Conservation (phyloP, 2,888 invertebrate species). For the Cephalotes varians region DNA sequence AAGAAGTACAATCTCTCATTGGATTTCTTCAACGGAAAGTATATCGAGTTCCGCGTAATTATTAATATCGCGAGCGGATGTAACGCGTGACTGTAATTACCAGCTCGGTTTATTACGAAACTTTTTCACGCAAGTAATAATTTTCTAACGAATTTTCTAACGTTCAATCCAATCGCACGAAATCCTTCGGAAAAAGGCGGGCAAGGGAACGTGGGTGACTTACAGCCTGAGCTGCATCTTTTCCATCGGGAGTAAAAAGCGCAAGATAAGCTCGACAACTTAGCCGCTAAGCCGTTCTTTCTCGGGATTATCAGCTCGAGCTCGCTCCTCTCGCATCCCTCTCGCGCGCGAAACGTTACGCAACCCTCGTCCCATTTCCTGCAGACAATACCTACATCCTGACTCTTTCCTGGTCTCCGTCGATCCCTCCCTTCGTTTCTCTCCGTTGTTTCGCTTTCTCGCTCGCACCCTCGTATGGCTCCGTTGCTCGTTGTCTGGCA, state of each 20-base stretch:
- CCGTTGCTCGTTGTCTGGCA: conserved; percentile 62
- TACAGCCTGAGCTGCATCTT: conserved; percentile 52
- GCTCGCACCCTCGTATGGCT: conserved; percentile 13
- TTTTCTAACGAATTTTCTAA: conserved; percentile 27
- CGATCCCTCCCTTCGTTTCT: conserved; percentile 59
- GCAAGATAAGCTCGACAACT: conserved; percentile 74
- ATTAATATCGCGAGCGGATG: conserved; percentile 42
- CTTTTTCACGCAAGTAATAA: conserved; percentile 24
- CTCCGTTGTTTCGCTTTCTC: conserved; percentile 20
- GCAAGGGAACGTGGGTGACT: conserved; percentile 41
- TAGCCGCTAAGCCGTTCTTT: conserved; percentile 76
- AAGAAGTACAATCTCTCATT: conserved; percentile 44
- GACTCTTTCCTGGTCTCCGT: conserved; percentile 34
- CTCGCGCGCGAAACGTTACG: conserved; percentile 63
- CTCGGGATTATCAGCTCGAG: conserved; percentile 77
- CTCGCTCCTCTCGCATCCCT: conserved; percentile 59
- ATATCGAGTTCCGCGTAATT: conserved; percentile 34
- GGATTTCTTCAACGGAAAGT: conserved; percentile 18
- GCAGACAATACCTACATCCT: conserved; percentile 74
- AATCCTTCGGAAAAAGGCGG: neutral
- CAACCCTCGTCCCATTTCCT: conserved; percentile 76
- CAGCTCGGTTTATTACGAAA: conserved; percentile 1
- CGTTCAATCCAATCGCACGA: neutral
- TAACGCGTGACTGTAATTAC: conserved; percentile 30
- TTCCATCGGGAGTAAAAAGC: conserved; percentile 67